A percentile compares a stretch with the other conserved stretches of the same genome.
Conservation (phyloP, 92 coral and sea anemone genomes). For the Muricea muricata region DNA sequence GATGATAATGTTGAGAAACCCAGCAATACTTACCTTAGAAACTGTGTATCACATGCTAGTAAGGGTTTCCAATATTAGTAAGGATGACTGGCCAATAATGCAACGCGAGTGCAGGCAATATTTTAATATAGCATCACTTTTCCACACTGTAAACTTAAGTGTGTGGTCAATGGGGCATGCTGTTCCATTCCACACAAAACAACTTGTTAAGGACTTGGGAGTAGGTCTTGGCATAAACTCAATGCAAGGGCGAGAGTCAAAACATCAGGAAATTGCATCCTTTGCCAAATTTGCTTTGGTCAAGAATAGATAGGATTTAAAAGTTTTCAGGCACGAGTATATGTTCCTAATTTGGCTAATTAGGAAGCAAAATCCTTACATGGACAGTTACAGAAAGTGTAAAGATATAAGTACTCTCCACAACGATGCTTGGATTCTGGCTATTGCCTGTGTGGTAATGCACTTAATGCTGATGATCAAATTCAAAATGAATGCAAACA, state of each 20-base stretch:
- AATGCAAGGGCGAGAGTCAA: constrained; percentile 71
- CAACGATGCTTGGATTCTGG: constrained; percentile 27
- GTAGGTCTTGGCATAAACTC: constrained; percentile 69
- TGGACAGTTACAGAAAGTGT: constrained; percentile 67
- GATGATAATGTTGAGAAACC: constrained; percentile 66
- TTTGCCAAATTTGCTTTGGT: constrained; percentile 74
- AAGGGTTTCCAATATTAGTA: constrained; percentile 67
- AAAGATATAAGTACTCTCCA: constrained; percentile 65
- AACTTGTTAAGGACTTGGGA: constrained; percentile 60
- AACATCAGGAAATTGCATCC: constrained; percentile 73
- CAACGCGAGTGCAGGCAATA: constrained; percentile 65
- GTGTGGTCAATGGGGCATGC: constrained; percentile 81
- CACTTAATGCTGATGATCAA: constrained; percentile 41
- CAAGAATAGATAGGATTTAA: constrained; percentile 71
- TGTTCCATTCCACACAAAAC: constrained; percentile 71
- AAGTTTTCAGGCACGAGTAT: constrained; percentile 73
- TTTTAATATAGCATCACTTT: constrained; percentile 65
- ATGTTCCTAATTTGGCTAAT: constrained; percentile 65
- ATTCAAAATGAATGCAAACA: constrained; percentile 54
- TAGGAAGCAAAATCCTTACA: constrained; percentile 41
- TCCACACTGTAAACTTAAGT: constrained; percentile 66
- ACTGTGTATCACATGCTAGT: constrained; percentile 61
- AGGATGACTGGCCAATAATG: constrained; percentile 60
- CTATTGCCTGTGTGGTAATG: constrained; percentile 45
- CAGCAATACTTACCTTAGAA: constrained; percentile 55